Percentiles rank a stretch among this genome's conserved stretches.
Conservation (phyloP, 1,140 invertebrate species). For the Linepithema humile region DNA sequence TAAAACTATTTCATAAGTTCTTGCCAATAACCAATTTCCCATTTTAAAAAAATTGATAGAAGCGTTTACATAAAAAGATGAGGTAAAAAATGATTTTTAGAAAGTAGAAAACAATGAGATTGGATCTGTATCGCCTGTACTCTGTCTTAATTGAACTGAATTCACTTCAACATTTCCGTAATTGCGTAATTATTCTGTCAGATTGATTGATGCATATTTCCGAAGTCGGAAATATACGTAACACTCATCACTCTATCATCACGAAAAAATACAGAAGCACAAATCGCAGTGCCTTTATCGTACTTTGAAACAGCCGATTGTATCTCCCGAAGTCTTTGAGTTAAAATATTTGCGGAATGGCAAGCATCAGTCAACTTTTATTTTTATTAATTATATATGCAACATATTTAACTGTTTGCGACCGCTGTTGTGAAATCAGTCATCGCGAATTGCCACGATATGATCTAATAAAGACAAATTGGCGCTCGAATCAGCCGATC, state of each 20-base stretch:
- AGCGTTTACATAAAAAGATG: no score
- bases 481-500: constrained; percentile 74
- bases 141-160: no score
- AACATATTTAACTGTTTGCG: not conserved
- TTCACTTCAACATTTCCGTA: no score
- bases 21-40: no score
- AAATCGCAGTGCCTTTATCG: not conserved
- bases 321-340: not conserved
- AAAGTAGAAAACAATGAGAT: no score
- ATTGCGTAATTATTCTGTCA: constrained; percentile 32
- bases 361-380: not conserved
- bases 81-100: no score
- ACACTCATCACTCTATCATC: not conserved
- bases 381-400: not conserved
- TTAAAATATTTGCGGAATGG: not conserved
- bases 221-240: constrained; percentile 21
- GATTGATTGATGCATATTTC: not conserved
- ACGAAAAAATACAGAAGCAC: not conserved
- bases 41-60: no score
- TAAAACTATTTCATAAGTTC: no score
- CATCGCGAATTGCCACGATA: constrained; percentile 68
- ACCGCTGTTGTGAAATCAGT: constrained; percentile 69
- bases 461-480: constrained; percentile 73
- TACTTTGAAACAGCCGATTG: not conserved
- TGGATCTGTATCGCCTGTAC: no score